These are phyloP conservation scores for Congeria kusceri DNA, from an alignment of 2,888 invertebrate species.

Conservation along the genomic window DNA sequence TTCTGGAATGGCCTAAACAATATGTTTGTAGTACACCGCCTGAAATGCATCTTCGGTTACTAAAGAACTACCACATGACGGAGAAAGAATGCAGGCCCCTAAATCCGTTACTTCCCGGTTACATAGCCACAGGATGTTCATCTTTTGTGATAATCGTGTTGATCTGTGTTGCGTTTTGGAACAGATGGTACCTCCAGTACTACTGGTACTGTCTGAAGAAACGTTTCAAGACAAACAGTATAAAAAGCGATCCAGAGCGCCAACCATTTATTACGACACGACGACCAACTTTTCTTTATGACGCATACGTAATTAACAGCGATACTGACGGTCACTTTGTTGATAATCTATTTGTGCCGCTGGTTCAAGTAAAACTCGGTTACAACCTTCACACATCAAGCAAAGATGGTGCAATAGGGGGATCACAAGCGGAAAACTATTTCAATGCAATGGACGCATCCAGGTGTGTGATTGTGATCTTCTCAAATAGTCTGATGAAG, in stretches of 20 bases:
- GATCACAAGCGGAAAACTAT: not conserved
- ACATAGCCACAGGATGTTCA: not conserved
- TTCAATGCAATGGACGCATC: not conserved
- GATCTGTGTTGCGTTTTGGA: not conserved
- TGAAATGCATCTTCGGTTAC: not conserved
- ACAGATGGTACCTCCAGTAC: not conserved
- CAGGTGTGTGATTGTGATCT: not conserved
- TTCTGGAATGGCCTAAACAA: not conserved
- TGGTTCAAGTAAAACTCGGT: not conserved
- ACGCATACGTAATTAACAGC: not conserved
- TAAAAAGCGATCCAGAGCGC: not conserved
- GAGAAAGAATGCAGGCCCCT: not conserved
- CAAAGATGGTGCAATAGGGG: not conserved
- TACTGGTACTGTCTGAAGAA: not conserved
- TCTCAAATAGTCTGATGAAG: slow-evolving; percentile 1
- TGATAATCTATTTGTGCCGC: not conserved
- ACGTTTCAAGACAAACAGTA: not conserved
- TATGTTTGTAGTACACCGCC: not conserved
- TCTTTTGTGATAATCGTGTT: not conserved
- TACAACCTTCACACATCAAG: not conserved
- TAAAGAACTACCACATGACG: not conserved
- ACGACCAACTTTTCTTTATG: not conserved
- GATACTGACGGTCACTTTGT: not conserved
- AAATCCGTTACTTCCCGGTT: not conserved
- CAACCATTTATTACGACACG: not conserved